Conservation (phyloP, 2,888 invertebrate genomes). For the Cephus runcator region DNA sequence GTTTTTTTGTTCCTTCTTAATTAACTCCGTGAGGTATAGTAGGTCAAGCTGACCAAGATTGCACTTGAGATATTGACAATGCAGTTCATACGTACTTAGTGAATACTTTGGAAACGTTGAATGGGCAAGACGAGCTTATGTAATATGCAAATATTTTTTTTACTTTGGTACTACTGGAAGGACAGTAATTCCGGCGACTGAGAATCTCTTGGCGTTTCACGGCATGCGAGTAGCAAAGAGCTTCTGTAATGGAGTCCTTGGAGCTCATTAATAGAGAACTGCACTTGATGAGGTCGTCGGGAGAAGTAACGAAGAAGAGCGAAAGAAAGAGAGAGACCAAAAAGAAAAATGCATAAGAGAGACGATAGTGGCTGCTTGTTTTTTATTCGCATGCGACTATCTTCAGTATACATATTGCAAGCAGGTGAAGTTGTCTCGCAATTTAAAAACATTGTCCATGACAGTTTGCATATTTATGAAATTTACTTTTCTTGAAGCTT, state of each 20-base stretch:
- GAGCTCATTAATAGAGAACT: constrained; percentile 57
- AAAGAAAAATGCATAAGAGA: not conserved
- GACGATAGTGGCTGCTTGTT: not conserved
- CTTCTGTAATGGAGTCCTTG: constrained; percentile 23
- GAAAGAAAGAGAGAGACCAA: constrained; percentile 2
- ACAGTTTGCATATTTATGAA: not conserved
- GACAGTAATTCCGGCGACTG: not conserved
- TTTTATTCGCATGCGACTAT: not conserved
- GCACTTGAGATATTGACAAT: not conserved
- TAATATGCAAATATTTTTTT: not conserved
- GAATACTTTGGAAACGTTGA: not conserved
- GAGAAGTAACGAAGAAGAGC: constrained; percentile 18
- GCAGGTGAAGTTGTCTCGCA: not conserved
- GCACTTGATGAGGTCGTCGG: constrained; percentile 42
- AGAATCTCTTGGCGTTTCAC: not conserved
- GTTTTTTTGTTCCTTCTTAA: not conserved
- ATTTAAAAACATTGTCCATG: not conserved
- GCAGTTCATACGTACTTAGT: not conserved
- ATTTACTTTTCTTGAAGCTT: not conserved
- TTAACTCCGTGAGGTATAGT: not conserved
- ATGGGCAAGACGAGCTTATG: not conserved
- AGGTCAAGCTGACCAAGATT: not conserved
- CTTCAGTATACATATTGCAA: not conserved
- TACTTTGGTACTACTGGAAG: not conserved
- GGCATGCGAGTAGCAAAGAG: constrained; percentile 3